phyloP scores from a whole-genome alignment of 2,113 vertebrate genomes.

The Calyptomena viridis region DNA sequence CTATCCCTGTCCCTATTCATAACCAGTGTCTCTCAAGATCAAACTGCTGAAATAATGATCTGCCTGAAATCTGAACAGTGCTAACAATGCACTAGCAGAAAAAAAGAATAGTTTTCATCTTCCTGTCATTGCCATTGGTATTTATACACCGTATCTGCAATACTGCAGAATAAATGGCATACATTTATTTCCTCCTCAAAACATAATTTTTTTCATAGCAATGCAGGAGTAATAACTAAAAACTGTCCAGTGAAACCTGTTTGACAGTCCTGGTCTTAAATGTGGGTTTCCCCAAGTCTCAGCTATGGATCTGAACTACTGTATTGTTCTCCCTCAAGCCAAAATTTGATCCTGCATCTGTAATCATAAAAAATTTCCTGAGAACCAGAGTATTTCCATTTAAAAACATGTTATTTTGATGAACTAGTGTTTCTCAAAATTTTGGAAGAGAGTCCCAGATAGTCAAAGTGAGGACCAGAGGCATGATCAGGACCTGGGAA shows the following conservation, averaged over 20 bases:
- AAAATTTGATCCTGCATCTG: background rate
- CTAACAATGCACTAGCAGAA: background rate
- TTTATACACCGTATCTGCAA: background rate
- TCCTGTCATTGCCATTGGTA: background rate
- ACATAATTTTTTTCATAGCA: background rate
- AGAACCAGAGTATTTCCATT: background rate
- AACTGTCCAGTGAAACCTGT: background rate
- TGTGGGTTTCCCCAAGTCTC: background rate
- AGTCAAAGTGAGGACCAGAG: background rate
- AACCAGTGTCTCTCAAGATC: background rate
- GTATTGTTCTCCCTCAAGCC: background rate
- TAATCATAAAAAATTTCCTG: background rate
- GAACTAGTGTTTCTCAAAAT: background rate
- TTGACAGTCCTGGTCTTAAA: background rate
- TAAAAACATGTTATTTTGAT: background rate
- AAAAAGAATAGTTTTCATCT: background rate
- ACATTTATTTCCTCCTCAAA: background rate
- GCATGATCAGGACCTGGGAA: fast-evolving
- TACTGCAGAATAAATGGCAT: background rate
- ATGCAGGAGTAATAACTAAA: background rate
- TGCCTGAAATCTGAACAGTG: background rate
- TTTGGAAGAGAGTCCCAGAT: background rate
- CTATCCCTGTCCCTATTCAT: background rate
- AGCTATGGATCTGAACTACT: background rate
- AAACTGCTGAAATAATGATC: background rate